phyloP scores from a whole-genome alignment of 2,113 vertebrate genomes.

The Hypocryptadius cinnamomeus region DNA sequence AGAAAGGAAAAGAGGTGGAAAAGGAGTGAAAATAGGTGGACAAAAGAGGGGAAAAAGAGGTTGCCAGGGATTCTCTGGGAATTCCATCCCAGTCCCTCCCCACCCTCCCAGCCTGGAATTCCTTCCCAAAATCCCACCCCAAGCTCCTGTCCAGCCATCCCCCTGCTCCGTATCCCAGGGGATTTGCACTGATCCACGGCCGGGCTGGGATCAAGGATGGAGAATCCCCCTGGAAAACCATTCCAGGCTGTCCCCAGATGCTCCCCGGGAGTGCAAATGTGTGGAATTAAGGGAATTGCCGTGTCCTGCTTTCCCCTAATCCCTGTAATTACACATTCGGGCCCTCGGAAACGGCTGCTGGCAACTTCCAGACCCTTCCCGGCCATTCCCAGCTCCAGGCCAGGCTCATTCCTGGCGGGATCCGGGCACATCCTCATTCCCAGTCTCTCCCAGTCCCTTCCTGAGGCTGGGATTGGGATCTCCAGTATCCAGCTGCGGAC shows the following conservation, averaged over 20 bases:
- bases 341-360: fast-evolving
- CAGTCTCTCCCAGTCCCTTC: not conserved
- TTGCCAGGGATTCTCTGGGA: not conserved
- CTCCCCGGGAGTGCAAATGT: fast-evolving
- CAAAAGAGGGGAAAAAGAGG: no score
- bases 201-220: not conserved
- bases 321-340: fast-evolving
- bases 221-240: not conserved
- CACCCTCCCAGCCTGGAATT: not conserved
- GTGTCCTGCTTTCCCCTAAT: not conserved
- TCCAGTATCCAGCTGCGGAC: not conserved
- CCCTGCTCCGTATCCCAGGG: fast-evolving
- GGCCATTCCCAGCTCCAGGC: not conserved
- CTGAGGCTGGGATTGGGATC: not conserved
- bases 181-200: not conserved
- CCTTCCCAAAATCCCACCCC: not conserved
- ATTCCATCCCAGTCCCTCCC: not conserved
- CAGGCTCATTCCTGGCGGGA: not conserved
- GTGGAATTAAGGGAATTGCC: not conserved
- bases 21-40: no score
- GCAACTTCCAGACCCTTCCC: not conserved
- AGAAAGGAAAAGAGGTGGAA: no score
- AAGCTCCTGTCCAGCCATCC: not conserved
- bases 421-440: not conserved
- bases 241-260: not conserved